phyloP scores from a whole-genome alignment of 2,797 vertebrate species.

The Coendou prehensilis region DNA sequence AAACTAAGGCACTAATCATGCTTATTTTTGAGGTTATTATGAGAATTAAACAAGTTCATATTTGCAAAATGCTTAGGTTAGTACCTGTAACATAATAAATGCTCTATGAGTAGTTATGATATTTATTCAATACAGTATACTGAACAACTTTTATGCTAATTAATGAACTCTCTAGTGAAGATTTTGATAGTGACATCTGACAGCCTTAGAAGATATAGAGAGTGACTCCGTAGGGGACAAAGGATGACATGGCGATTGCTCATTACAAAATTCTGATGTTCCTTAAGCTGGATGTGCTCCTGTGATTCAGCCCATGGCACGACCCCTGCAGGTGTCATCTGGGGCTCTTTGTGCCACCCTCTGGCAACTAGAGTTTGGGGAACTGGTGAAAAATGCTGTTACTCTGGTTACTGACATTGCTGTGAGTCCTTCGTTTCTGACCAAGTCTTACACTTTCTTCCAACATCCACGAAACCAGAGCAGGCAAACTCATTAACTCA shows the following conservation, averaged over 20 bases:
- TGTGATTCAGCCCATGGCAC: background rate
- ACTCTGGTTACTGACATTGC: background rate
- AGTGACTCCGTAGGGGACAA: background rate
- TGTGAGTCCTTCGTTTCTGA: background rate
- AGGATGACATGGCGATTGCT: background rate
- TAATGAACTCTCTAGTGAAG: constrained; percentile 3
- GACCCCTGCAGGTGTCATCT: background rate
- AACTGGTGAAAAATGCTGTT: background rate
- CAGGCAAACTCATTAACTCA: background rate
- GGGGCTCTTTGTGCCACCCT: background rate
- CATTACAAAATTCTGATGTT: background rate
- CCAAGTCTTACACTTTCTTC: background rate
- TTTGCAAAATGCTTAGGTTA: constrained; percentile 42
- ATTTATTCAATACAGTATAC: constrained; percentile 7
- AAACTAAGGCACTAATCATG: background rate
- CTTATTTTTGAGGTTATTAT: background rate
- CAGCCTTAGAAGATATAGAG: background rate
- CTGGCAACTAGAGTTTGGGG: background rate
- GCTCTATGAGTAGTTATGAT: background rate
- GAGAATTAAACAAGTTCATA: constrained; percentile 29
- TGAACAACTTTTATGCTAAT: background rate
- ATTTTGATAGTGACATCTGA: background rate
- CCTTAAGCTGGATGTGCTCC: background rate
- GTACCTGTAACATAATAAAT: background rate
- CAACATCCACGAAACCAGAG: background rate